These are phyloP conservation scores for Furcifer pardalis DNA, from an alignment of 2,797 vertebrate species.

Conservation along the genomic window DNA sequence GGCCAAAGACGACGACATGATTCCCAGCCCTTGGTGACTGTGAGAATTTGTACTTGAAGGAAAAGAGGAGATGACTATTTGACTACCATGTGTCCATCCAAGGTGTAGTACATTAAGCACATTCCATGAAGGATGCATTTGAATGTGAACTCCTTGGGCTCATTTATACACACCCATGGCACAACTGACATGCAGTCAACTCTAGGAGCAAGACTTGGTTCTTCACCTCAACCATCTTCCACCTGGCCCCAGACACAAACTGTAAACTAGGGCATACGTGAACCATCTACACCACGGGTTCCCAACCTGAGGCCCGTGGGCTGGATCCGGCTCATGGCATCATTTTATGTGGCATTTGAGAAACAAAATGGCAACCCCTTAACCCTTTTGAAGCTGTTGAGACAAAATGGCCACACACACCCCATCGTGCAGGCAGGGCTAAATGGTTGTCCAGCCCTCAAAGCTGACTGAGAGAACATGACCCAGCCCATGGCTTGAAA, in stretches of 20 bases:
- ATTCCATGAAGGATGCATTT: neutral
- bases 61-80: neutral
- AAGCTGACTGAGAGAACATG: no score
- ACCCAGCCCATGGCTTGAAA: no score
- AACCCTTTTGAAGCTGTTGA: no score
- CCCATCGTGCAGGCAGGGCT: no score
- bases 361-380: no score
- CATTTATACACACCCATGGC: neutral
- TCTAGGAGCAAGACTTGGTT: neutral
- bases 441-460: no score
- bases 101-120: conserved; percentile 8
- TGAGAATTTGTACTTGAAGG: neutral
- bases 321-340: no score
- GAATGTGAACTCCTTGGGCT: neutral
- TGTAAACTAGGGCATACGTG: neutral
- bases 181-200: neutral
- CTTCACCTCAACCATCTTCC: neutral
- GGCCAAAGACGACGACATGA: neutral
- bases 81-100: neutral
- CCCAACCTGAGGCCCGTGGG: no score
- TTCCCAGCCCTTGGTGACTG: neutral
- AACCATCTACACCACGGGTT: no score
- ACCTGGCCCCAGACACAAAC: neutral
- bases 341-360: no score
- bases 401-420: no score